Percentiles rank a stretch among this genome's conserved stretches.
Conservation (phyloP, 2,113 vertebrate species). For the Rana temporaria region DNA sequence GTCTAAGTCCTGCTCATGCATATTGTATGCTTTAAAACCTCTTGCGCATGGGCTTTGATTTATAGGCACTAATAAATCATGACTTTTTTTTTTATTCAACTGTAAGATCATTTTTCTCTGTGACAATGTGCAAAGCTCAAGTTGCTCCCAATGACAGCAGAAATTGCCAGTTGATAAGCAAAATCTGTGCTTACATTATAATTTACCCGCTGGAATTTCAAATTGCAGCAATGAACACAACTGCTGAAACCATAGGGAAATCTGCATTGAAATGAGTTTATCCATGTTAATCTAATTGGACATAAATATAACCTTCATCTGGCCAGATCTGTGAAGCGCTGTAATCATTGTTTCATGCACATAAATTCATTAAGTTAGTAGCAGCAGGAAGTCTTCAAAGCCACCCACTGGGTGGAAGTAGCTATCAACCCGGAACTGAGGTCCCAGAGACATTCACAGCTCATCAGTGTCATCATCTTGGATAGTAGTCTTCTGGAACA, state of each 20-base stretch:
- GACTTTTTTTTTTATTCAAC: neutral
- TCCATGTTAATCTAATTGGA: neutral
- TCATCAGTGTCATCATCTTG: constrained; percentile 83
- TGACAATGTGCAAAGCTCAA: constrained; percentile 15
- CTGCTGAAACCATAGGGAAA: constrained; percentile 26
- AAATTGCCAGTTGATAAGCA: constrained; percentile 2
- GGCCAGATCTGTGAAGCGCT: constrained; percentile 47
- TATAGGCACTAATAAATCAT: constrained; percentile 26
- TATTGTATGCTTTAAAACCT: constrained; percentile 20
- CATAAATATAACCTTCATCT: constrained; percentile 2
- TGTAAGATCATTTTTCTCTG: constrained; percentile 17
- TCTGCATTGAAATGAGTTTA: constrained; percentile 32
- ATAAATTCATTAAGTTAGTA: constrained; percentile 56
- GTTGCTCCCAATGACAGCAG: constrained; percentile 12
- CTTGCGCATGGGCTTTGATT: constrained; percentile 24
- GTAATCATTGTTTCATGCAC: constrained; percentile 65
- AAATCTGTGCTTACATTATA: constrained; percentile 12
- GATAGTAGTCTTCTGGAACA: constrained; percentile 89
- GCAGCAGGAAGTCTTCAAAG: constrained; percentile 58
- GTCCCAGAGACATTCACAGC: accelerated
- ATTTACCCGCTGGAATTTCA: neutral
- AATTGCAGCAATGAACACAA: constrained; percentile 12
- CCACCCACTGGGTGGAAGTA: constrained; percentile 70
- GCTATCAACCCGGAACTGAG: constrained; percentile 6
- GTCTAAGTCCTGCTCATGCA: neutral